Conservation (phyloP, 2,797 vertebrate species). For the Brotula barbata region DNA sequence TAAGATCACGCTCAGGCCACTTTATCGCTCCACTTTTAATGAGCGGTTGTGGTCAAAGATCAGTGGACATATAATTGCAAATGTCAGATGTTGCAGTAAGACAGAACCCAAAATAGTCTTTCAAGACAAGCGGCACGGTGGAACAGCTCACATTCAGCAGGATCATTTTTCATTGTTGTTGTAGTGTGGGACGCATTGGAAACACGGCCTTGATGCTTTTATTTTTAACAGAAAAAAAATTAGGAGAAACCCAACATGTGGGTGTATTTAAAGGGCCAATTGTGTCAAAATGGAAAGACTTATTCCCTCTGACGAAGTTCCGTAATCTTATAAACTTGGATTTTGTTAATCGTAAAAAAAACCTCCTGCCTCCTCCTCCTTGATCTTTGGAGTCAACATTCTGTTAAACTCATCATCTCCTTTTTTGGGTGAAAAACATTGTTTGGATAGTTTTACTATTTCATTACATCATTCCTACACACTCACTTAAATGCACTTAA, state of each 20-base stretch:
- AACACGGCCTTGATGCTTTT: constrained; percentile 12
- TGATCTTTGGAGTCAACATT: constrained; percentile 19
- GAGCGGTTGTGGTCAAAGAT: constrained; percentile 59
- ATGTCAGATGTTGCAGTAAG: constrained; percentile 65
- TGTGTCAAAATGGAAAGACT: constrained; percentile 45
- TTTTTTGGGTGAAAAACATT: too few species aligned
- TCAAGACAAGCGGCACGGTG: constrained; percentile 21
- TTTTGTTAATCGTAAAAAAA: constrained; percentile 35
- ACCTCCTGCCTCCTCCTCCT: constrained; percentile 76
- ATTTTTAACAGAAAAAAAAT: constrained; percentile 25
- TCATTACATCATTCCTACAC: too few species aligned
- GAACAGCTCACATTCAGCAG: constrained; percentile 26
- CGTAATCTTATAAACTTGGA: constrained; percentile 51
- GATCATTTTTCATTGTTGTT: constrained; percentile 28
- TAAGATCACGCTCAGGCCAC: constrained; percentile 60
- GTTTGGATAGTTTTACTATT: too few species aligned
- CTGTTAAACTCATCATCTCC: too few species aligned
- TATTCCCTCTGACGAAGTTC: constrained; percentile 42
- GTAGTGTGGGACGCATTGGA: constrained; percentile 29
- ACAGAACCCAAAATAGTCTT: constrained; percentile 55
- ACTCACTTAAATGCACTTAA: too few species aligned
- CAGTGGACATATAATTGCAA: constrained; percentile 67
- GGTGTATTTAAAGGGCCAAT: constrained; percentile 50
- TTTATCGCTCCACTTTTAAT: constrained; percentile 57
- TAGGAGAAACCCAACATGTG: constrained; percentile 47